phyloP scores from a whole-genome alignment of 2,888 invertebrate species.

The Hecatera dysodea region DNA sequence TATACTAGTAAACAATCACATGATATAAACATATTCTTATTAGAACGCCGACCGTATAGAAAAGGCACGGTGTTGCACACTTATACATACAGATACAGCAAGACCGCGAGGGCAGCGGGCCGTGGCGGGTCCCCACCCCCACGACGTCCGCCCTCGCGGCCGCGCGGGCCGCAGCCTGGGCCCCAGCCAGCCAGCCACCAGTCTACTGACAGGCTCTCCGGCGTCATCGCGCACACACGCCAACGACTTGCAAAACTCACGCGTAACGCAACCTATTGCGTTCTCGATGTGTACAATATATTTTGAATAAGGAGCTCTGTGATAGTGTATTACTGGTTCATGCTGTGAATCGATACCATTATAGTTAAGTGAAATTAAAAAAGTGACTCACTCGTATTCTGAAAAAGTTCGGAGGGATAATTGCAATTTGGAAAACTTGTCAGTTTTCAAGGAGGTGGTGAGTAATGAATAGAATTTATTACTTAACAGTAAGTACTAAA shows the following conservation, averaged over 20 bases:
- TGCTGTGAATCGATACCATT: slow-evolving; percentile 26
- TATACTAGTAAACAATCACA: neutral
- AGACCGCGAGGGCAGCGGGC: slow-evolving; percentile 49
- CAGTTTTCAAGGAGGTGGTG: slow-evolving; percentile 30
- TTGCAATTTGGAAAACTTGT: slow-evolving; percentile 25
- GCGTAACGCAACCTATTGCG: slow-evolving; percentile 69
- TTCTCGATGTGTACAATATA: slow-evolving; percentile 65
- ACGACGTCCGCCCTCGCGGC: slow-evolving; percentile 38
- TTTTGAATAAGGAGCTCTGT: slow-evolving; percentile 55
- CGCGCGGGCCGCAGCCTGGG: slow-evolving; percentile 22
- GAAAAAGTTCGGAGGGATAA: slow-evolving; percentile 26
- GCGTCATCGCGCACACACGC: slow-evolving; percentile 41
- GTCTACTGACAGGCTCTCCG: slow-evolving; percentile 48
- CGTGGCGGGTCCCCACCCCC: slow-evolving; percentile 66
- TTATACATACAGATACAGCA: slow-evolving; percentile 17
- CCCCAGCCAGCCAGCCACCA: slow-evolving; percentile 40
- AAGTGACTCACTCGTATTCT: slow-evolving; percentile 47
- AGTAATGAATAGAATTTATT: slow-evolving; percentile 6
- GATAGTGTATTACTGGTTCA: slow-evolving; percentile 43
- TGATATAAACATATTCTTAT: neutral
- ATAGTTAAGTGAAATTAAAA: slow-evolving; percentile 31
- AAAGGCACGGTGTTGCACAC: slow-evolving; percentile 25
- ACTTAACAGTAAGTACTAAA: neutral
- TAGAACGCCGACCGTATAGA: neutral
- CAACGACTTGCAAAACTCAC: slow-evolving; percentile 64